These are phyloP conservation scores for Phrynocephalus guinanensis DNA, from an alignment of 2,797 vertebrate species.

Conservation along the genomic window DNA sequence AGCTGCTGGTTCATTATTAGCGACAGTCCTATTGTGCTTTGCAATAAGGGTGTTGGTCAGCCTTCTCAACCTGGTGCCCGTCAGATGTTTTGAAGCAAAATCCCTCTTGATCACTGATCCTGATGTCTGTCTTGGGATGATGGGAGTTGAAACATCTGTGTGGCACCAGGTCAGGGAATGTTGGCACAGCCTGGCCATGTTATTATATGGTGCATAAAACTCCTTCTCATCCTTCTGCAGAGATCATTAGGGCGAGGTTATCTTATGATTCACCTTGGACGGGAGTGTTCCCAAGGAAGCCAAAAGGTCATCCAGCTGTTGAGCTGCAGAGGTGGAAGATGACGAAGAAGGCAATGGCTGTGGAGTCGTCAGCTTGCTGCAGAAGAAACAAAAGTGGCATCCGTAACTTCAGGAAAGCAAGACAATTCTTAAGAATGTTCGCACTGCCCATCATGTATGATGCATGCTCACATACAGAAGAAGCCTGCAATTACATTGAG, in stretches of 20 bases:
- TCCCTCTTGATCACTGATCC: not conserved
- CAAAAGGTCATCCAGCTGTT: constrained; percentile 78
- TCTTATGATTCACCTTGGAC: constrained; percentile 62
- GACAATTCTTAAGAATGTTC: not conserved
- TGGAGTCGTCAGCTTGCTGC: constrained; percentile 12
- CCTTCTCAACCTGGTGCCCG: not conserved
- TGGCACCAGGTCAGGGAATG: not conserved
- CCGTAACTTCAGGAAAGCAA: rapidly evolving
- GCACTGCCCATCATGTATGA: not conserved
- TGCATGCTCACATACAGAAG: not conserved
- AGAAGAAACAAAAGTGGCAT: not conserved
- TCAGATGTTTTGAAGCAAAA: not conserved
- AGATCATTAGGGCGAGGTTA: not conserved
- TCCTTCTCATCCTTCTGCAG: not conserved
- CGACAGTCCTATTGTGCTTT: not conserved
- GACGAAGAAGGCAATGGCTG: not conserved
- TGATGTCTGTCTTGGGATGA: not conserved
- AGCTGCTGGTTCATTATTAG: not conserved
- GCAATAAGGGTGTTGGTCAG: not conserved
- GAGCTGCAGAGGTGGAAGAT: constrained; percentile 50
- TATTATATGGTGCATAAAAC: not conserved
- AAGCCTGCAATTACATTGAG: not conserved
- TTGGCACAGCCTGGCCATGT: not conserved
- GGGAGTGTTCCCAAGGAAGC: constrained; percentile 69
- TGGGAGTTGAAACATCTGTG: not conserved